Base-by-base conservation (phyloP, 2,113 vertebrate genomes). In the Taxidea taxus region DNA sequence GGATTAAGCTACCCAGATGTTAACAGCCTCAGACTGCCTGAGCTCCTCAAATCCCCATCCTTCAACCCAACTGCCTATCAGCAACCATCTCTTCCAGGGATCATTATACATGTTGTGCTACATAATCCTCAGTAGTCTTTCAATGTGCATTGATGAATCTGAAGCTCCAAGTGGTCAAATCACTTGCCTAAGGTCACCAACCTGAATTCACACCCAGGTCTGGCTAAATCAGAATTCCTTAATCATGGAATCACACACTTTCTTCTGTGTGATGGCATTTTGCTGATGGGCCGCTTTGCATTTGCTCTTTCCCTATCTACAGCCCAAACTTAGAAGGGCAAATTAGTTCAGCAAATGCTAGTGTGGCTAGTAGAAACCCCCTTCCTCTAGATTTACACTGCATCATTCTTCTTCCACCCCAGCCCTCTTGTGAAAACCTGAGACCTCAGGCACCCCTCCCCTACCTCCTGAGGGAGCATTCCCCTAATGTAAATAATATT, bases 291-390 rank as follows among this genome's bases (percentile, higher is more conserved):
- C n/a, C 42, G 54, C 51, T 86, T 51, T 37, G 20, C 27, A 42
- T 62, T n/a, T 85, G 27, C 25, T 75, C 31, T 82, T 77, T 94
- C 75, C 20, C 54, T 37, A 74, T 39, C 27, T 34, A 92, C 37
- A 83, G 34, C 27, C 37, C 37, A 82, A 31, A 16, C 34, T 83
- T 60, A 77, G 6, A 90, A 39, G 58, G 37, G 44, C 13, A 66
- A n/a, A 78, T 62, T 84, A 87, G 51, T 85, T 78, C 81, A 89
- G 39, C 54, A 95, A 94, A 82, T 80, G 31, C 54, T 95, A 39
- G 44, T 77, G 47, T 37, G 47, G 9, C n/a, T 80, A 4, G 14
- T 64, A 15, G n/a, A 88, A 84, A 31, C 84, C 80, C 87, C 5
- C 88, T 31, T 75, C 29, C 2, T 15, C 54, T 70, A 68, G 27